Evolutionary conservation across 2,888 invertebrate species (phyloP), one percentile per base, ranked within the genome.

Genomic region (Parthenolecanium corni): DNA sequence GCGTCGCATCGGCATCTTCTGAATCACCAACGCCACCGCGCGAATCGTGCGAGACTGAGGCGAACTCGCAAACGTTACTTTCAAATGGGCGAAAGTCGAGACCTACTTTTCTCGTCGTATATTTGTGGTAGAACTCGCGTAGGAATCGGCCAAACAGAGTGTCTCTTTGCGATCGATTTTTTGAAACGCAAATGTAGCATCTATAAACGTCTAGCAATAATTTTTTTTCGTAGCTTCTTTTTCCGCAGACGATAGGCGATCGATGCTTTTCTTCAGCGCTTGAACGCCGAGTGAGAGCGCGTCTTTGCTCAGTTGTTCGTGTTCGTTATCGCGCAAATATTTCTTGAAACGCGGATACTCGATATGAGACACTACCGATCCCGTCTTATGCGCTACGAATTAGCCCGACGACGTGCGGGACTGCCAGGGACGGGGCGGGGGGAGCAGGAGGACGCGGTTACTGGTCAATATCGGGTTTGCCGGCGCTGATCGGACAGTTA

Each of bases 401-500:
- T n/a, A n/a, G n/a, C n/a, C n/a, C n/a, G n/a, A n/a, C n/a, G n/a
- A n/a, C n/a, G n/a, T n/a, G n/a, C n/a, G n/a, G n/a, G n/a, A n/a
- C n/a, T n/a, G n/a, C n/a, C n/a, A n/a, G n/a, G n/a, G n/a, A n/a
- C n/a, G n/a, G n/a, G n/a, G n/a, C n/a, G n/a, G n/a, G n/a, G 9
- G 9, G 9, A 31, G 9, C 25, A 47, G 24, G 31, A 25, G 42
- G 21, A 38, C 18, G n/a, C n/a, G n/a, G 76, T 72, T 79, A 89
- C 82, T 91, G 94, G 70, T 90, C 91, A 2, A 81, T 79, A 66
- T 94, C 94, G 0, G 94, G 94, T 61, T 80, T 82, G 70, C 84
- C 83, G 81, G 51, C 95, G 76, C 68, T 89, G 86, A 64, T 87
- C 75, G 66, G 86, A 86, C 24, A 94, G 75, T 69, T 89, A 87